These are phyloP conservation scores for Stratiomys singularior DNA, from an alignment of 2,888 invertebrate species.

Conservation along the genomic window DNA sequence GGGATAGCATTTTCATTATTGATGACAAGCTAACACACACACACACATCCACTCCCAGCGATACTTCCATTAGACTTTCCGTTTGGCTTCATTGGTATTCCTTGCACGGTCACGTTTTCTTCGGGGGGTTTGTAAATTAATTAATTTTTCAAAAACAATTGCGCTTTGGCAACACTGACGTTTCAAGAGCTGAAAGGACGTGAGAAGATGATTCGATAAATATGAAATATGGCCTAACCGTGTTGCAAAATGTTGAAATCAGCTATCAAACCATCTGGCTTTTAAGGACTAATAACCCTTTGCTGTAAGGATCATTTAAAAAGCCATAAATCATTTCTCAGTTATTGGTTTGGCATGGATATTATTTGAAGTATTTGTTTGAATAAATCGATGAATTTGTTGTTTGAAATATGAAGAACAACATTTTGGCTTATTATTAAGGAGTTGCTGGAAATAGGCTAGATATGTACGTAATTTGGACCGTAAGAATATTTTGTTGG, in stretches of 20 bases:
- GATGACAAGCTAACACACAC: neutral
- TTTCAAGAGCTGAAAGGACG: neutral
- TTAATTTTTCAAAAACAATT: constrained; percentile 35
- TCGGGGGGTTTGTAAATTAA: constrained; percentile 22
- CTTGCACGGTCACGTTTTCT: neutral
- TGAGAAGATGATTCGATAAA: neutral
- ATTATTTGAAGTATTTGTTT: too few species aligned
- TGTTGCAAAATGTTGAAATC: neutral
- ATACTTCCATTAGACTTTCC: too few species aligned
- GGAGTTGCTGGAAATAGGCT: too few species aligned
- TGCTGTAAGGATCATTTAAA: neutral
- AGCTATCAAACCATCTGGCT: neutral
- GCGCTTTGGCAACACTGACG: neutral
- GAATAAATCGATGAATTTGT: too few species aligned
- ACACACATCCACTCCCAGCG: neutral
- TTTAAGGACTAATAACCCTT: constrained; percentile 5
- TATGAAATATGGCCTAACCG: neutral
- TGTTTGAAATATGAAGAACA: too few species aligned
- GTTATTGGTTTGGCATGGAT: neutral
- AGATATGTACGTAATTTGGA: too few species aligned
- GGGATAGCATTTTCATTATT: constrained; percentile 13
- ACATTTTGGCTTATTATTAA: too few species aligned
- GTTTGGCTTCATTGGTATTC: neutral
- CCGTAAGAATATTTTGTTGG: too few species aligned
- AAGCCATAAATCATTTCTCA: constrained; percentile 9